A percentile compares a stretch with the other conserved stretches of the same genome.
Conservation (phyloP, 2,113 vertebrate genomes). For the Mungos mungo region DNA sequence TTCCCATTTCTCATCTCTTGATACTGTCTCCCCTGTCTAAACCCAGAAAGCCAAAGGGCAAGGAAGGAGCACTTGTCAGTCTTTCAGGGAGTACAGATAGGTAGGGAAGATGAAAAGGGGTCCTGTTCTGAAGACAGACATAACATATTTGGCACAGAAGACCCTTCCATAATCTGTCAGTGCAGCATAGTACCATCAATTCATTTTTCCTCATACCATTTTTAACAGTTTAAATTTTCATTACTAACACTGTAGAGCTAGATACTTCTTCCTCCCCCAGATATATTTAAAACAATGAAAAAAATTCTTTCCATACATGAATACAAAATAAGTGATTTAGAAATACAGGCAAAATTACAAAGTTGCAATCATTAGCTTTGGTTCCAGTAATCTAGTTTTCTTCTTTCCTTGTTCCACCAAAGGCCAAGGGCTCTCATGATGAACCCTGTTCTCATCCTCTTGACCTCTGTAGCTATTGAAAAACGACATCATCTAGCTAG, state of each 20-base stretch:
- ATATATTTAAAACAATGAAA: not conserved
- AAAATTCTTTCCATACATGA: not conserved
- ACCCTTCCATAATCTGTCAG: not conserved
- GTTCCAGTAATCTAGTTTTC: not conserved
- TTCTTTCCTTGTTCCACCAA: not conserved
- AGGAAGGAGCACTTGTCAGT: not conserved
- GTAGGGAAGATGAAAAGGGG: not conserved
- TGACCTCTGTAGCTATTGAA: not conserved
- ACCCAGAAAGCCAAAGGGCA: not conserved
- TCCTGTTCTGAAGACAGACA: not conserved
- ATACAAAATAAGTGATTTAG: not conserved
- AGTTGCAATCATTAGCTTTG: not conserved
- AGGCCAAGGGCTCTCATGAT: not conserved
- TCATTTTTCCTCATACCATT: not conserved
- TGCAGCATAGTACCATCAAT: not conserved
- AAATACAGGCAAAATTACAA: not conserved
- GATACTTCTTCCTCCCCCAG: not conserved
- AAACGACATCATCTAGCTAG: not conserved
- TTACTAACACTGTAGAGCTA: not conserved
- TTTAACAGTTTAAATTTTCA: constrained; percentile 7
- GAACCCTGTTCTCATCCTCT: not conserved
- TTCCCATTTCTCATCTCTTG: not conserved
- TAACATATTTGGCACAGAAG: not conserved
- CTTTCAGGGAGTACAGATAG: not conserved
- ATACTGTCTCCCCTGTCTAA: not conserved